Evolutionary conservation across 2,113 vertebrate species (phyloP).

Genomic region (Melierax canorus): DNA sequence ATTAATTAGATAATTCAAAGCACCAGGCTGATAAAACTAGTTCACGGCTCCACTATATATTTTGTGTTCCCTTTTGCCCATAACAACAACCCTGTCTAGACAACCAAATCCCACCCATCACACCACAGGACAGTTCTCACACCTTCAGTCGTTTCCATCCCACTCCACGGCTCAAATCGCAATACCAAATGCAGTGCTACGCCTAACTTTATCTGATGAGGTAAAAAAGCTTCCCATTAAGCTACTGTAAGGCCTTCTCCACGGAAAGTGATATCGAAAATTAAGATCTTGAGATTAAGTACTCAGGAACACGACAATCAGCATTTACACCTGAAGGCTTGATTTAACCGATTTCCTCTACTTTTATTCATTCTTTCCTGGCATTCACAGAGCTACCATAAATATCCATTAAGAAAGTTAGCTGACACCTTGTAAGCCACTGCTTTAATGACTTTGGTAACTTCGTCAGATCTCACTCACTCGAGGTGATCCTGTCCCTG

Average conservation of each 20-base stretch:
- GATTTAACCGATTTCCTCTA: not conserved
- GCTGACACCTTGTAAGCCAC: not conserved
- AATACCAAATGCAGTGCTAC: rapidly evolving
- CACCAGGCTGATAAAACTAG: not conserved
- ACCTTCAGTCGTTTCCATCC: not conserved
- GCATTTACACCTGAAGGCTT: not conserved
- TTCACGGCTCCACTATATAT: not conserved
- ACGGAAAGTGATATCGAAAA: not conserved
- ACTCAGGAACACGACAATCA: not conserved
- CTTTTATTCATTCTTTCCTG: not conserved
- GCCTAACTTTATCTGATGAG: not conserved
- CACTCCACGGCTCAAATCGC: not conserved
- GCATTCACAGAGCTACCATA: not conserved
- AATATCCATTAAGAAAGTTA: not conserved
- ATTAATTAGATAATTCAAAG: not conserved
- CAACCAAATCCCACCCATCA: rapidly evolving
- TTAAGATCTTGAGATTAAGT: not conserved
- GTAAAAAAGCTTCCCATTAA: not conserved
- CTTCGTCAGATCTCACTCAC: not conserved
- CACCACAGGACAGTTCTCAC: not conserved
- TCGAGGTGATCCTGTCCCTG: rapidly evolving
- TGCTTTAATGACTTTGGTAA: not conserved
- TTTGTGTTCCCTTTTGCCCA: not conserved
- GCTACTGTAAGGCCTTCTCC: not conserved
- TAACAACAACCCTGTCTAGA: not conserved